Evolutionary conservation across 2,797 vertebrate genomes (phyloP), one percentile per base, ranked within the genome.

Genomic region (Gila robusta): DNA sequence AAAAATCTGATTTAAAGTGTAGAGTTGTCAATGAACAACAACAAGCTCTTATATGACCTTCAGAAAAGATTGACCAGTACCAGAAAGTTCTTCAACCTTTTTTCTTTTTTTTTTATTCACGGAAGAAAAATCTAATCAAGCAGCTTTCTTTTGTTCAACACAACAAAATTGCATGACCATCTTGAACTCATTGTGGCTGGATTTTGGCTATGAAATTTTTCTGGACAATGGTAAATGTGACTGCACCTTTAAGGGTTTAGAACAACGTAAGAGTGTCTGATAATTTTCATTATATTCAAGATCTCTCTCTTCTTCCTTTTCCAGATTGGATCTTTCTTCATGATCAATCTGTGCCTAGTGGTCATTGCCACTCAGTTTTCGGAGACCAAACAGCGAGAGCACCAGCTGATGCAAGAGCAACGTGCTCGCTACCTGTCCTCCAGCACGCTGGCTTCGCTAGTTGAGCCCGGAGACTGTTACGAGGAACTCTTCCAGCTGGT

Each of bases 291-390:
- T 21, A 44, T 69, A 47, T 81, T 71, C 64, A 82, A 2, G 6
- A 52, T 52, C 1, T 84, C 32, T 8, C 5, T 44, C 52, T 80
- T 76, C 19, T 62, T 86, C 28, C 89, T 47, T 1, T 52, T 87
- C 10, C 93, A 99, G 98, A 98, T 99, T 81, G 98, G 98, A 84
- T 99, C 98, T 49, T 99, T 99, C 95, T 99, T 99, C 96, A 99
- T 99, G 98, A 99, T 99, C 94, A 99, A 99, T 95, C 96, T 99
- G 93, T 99, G 98, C 96, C 96, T 99, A 89, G 98, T 99, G 89
- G 97, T 97, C 91, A 97, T 97, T 10, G 98, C 98, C 88, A 98
- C 98, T 0, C 98, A 99, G 94, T 99, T 99, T 94, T 98, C 97
- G 0, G 98, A 99, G 95, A 99, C 98, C 74, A 99, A 99, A 94